Percentiles rank a stretch among this genome's conserved stretches.
Conservation (phyloP, 2,888 invertebrate species). For the Bellardia pandia region DNA sequence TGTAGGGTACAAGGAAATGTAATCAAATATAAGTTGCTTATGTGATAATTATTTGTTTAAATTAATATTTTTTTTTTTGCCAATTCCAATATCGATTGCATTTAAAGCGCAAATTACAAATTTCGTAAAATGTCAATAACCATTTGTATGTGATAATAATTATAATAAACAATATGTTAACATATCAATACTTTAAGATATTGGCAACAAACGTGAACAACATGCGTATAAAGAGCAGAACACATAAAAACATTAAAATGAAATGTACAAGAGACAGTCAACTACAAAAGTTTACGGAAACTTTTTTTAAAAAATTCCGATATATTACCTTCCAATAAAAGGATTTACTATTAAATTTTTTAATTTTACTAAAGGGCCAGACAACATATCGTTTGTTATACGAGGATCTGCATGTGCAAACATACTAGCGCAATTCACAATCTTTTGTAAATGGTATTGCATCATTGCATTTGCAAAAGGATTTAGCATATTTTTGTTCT, state of each 20-base stretch:
- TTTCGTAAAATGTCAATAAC: neutral
- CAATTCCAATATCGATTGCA: neutral
- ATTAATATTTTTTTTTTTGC: no score
- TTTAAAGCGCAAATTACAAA: constrained; percentile 6
- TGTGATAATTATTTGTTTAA: neutral
- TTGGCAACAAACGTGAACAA: constrained; percentile 42
- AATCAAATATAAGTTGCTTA: no score
- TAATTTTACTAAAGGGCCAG: no score
- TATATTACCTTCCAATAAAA: no score
- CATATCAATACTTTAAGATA: constrained; percentile 42
- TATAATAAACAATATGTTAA: constrained; percentile 30
- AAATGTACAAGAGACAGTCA: neutral
- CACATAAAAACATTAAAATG: constrained; percentile 22
- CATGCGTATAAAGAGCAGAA: constrained; percentile 1
- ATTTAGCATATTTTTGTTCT: no score
- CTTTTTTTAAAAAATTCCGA: neutral
- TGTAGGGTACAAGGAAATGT: no score
- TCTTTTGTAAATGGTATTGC: no score
- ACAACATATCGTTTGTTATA: no score
- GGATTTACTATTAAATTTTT: no score
- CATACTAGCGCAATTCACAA: no score
- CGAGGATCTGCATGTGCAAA: no score
- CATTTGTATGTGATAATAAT: constrained; percentile 13
- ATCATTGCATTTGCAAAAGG: no score
- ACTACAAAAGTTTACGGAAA: neutral